phyloP scores from a whole-genome alignment of 2,888 invertebrate species.

The Parascotia fuliginaria region DNA sequence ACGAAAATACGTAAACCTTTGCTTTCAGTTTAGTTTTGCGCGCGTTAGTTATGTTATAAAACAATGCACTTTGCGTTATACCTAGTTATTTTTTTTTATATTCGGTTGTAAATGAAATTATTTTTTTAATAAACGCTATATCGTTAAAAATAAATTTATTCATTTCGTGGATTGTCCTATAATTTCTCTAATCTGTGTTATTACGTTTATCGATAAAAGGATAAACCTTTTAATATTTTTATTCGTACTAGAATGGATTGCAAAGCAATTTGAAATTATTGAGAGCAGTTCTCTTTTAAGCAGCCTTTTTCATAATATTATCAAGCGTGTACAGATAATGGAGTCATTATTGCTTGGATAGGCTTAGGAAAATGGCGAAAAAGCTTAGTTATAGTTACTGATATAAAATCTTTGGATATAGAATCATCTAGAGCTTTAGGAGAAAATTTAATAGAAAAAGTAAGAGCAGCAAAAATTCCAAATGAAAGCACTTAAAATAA shows the following conservation, averaged over 20 bases:
- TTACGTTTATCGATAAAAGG: no score
- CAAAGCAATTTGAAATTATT: no score
- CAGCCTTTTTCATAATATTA: no score
- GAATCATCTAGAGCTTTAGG: constrained; percentile 89
- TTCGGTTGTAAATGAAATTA: background rate
- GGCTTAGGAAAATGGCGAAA: constrained; percentile 92
- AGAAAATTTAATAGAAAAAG: constrained; percentile 85
- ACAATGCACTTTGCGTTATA: constrained; percentile 7
- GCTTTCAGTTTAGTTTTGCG: constrained; percentile 30
- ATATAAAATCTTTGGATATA: constrained; percentile 88
- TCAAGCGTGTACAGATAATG: constrained; percentile 99
- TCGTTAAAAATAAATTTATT: no score
- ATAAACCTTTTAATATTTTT: no score
- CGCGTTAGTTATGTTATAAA: constrained; percentile 21
- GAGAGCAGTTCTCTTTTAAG: no score
- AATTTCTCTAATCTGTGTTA: no score
- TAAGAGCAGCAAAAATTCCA: constrained; percentile 83
- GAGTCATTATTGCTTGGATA: constrained; percentile 99
- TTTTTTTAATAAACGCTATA: no score
- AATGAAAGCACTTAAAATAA: constrained; percentile 75
- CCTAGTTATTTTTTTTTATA: background rate
- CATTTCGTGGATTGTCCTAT: no score
- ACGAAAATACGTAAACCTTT: constrained; percentile 29
- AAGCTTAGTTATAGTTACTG: constrained; percentile 79
- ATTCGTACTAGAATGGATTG: no score